phyloP scores from a whole-genome alignment of 2,888 invertebrate species.

The Mesorhabditis sp. region DNA sequence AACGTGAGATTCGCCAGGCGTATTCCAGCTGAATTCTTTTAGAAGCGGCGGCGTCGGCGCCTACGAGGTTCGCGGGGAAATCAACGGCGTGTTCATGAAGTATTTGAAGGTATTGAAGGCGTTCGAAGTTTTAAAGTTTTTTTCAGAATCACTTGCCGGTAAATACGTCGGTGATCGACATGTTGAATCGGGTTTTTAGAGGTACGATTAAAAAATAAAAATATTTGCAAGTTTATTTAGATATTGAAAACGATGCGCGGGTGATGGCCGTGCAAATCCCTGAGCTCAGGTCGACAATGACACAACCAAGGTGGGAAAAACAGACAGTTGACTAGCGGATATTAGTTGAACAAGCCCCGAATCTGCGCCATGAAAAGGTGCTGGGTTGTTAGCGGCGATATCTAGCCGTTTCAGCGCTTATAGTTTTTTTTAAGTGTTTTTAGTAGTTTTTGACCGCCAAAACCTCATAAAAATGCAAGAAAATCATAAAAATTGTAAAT shows the following conservation, averaged over 20 bases:
- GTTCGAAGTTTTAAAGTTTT: background rate
- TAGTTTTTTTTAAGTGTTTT: too few species aligned
- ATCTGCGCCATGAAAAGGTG: too few species aligned
- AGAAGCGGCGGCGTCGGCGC: conserved; percentile 57
- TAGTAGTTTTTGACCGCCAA: too few species aligned
- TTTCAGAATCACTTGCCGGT: conserved; percentile 35
- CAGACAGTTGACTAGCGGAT: background rate
- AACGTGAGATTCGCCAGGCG: conserved; percentile 28
- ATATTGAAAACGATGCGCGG: conserved; percentile 54
- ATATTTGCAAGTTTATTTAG: conserved; percentile 33
- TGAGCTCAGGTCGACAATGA: conserved; percentile 58
- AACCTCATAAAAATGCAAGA: too few species aligned
- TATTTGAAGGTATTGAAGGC: conserved; percentile 41
- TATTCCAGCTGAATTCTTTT: conserved; percentile 7
- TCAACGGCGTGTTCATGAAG: conserved; percentile 58
- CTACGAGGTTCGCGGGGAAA: conserved; percentile 56
- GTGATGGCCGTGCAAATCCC: conserved; percentile 58
- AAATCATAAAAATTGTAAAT: too few species aligned
- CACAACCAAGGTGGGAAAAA: conserved; percentile 47
- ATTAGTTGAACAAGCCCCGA: too few species aligned
- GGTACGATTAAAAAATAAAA: conserved; percentile 29
- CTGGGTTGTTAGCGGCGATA: too few species aligned
- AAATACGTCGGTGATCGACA: conserved; percentile 45
- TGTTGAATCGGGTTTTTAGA: conserved; percentile 50
- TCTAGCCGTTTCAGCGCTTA: too few species aligned